Base-by-base conservation (phyloP, 2,797 vertebrate genomes). In the Distichodus sexfasciatus region DNA sequence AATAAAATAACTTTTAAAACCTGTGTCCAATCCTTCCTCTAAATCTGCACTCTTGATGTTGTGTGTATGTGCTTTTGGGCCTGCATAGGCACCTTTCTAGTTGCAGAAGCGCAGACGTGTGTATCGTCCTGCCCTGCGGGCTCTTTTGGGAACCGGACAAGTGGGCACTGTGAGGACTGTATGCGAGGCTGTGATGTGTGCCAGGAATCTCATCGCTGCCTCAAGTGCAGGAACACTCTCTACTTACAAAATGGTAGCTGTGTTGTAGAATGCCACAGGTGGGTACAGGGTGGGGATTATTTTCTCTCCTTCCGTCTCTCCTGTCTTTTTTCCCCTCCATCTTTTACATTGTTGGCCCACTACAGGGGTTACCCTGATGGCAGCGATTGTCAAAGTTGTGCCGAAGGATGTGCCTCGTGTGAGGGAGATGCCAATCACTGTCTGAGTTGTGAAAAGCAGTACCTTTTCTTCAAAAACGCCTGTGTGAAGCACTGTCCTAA, bases 191-290 rank as follows among this genome's bases (percentile, higher is more conserved):
- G 91, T 66, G 12, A 43, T 15, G 4, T 0, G 43, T 93, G 91
- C 61, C 74, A 76, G 47, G 82, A 81, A 15, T 26, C 9, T 1
- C 36, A 82, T 51, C 65, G 68, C 1, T 99, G 96, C 70, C 76
- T 85, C 43, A 85, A 75, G 38, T 99, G 97, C 77, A 82, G 14
- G 24, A 17, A 76, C 2, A 19, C 17, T 0, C 87, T 91, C 35
- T 88, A 92, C 80, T 87, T 98, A 75, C 84, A 95, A n/a, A 21
- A 85, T 0, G 93, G 91, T 58, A 82, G 61, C 66, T 97, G 95
- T 80, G 90, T 93, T 58, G 71, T 72, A 48, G 67, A 77, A 10
- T 79, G 72, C 69, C 54, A 67, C 79, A 82, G 61, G 76, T 79
- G 4, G 40, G 58, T 38, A 24, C n/a, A 15, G 3, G 38, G 17